Evolutionary conservation across 2,113 vertebrate genomes (phyloP).

Genomic region (Laticauda laticaudata): DNA sequence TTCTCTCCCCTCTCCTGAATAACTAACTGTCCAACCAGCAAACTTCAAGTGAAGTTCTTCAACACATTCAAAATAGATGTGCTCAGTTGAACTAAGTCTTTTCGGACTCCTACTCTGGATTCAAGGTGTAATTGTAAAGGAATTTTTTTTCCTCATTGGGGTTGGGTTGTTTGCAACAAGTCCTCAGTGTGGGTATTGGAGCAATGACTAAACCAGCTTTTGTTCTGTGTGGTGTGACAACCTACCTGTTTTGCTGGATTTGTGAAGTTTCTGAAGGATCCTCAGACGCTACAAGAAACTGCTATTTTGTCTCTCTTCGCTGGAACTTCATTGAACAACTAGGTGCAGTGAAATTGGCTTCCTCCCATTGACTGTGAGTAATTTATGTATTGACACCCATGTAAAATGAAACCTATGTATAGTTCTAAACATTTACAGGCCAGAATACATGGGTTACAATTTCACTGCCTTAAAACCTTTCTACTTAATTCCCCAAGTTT

Average conservation of each 20-base stretch:
- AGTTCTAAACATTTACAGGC: neutral
- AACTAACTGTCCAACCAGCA: neutral
- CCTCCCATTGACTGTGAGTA: neutral
- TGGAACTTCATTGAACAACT: neutral
- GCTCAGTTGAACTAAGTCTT: neutral
- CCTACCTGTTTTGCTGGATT: neutral
- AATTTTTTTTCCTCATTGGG: neutral
- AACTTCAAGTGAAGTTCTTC: neutral
- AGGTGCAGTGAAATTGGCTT: neutral
- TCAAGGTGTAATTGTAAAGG: neutral
- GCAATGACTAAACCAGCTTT: neutral
- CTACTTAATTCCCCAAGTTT: neutral
- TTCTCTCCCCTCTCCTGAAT: neutral
- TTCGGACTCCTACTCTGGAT: neutral
- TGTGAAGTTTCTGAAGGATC: neutral
- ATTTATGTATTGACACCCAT: neutral
- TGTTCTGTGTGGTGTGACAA: neutral
- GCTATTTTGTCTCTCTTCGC: neutral
- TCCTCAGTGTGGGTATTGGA: neutral
- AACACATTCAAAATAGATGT: neutral
- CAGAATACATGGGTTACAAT: neutral
- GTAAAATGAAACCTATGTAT: neutral
- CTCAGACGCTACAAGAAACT: neutral
- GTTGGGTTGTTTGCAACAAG: neutral
- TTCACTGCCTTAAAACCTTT: neutral